Evolutionary conservation across 2,797 vertebrate species (phyloP).

Genomic region (Spizella passerina): DNA sequence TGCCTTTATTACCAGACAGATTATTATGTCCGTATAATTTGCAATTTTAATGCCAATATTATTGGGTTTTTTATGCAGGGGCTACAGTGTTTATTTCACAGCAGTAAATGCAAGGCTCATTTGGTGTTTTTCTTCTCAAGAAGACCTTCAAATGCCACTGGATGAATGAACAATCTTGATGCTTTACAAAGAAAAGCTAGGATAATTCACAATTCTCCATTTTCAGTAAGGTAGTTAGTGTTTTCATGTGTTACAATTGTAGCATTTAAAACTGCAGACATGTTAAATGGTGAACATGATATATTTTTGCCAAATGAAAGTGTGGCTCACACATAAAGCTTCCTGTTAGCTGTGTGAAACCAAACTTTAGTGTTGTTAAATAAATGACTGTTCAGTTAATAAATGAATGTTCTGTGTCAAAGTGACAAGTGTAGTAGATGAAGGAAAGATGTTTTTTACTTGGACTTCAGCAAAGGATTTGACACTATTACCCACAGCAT

Average conservation of each 20-base stretch:
- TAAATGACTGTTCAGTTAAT: neutral
- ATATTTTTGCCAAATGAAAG: slow-evolving; percentile 4
- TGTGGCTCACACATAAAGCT: neutral
- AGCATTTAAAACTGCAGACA: slow-evolving; percentile 27
- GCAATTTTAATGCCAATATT: neutral
- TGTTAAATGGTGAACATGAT: neutral
- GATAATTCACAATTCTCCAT: neutral
- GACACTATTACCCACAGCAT: neutral
- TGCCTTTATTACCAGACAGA: neutral
- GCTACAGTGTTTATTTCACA: neutral
- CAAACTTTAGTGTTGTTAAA: slow-evolving; percentile 18
- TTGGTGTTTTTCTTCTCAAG: neutral
- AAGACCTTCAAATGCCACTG: neutral
- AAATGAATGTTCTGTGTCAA: neutral
- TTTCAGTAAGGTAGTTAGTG: neutral
- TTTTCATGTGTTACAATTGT: slow-evolving; percentile 4
- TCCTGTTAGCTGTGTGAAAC: neutral
- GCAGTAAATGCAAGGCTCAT: neutral
- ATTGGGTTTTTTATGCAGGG: neutral
- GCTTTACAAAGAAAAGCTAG: neutral
- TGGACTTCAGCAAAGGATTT: neutral
- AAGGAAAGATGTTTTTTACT: neutral
- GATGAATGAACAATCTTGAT: neutral
- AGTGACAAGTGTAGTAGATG: neutral
- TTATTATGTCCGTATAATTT: neutral